These are phyloP conservation scores for Scaptomyza graminum DNA, from an alignment of 1,140 invertebrate species.

Conservation along the genomic window DNA sequence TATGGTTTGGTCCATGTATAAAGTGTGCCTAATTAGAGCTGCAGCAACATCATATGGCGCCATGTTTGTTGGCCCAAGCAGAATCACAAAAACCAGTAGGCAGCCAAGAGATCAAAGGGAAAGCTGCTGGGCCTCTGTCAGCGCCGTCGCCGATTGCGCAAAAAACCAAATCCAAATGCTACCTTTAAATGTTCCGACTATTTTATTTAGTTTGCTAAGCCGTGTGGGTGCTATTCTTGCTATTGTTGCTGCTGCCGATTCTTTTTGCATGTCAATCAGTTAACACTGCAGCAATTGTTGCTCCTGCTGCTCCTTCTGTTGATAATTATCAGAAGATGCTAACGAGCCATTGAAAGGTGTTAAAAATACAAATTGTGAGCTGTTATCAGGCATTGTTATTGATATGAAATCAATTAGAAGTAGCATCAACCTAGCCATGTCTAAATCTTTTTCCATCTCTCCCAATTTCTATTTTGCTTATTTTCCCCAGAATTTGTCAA, in stretches of 20 bases:
- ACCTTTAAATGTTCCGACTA: conserved; percentile 16
- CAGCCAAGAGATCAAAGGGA: conserved; percentile 69
- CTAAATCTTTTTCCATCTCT: neutral
- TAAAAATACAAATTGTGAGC: conserved; percentile 57
- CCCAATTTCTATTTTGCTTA: neutral
- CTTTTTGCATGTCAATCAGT: conserved; percentile 66
- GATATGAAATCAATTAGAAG: conserved; percentile 80
- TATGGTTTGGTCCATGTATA: conserved; percentile 8
- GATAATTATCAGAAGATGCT: conserved; percentile 60
- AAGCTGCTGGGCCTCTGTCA: conserved; percentile 34
- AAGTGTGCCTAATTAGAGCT: conserved; percentile 79
- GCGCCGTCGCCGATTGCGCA: conserved; percentile 69
- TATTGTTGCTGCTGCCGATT: conserved; percentile 16
- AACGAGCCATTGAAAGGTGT: conserved; percentile 61
- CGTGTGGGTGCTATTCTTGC: neutral
- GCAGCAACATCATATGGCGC: conserved; percentile 66
- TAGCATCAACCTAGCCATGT: conserved; percentile 48
- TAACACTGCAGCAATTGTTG: conserved; percentile 18
- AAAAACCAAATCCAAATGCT: conserved; percentile 61
- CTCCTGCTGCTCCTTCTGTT: conserved; percentile 40
- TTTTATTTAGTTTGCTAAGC: conserved; percentile 17
- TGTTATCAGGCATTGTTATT: conserved; percentile 67
- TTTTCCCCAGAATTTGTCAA: conserved; percentile 77
- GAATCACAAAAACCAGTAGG: conserved; percentile 24
- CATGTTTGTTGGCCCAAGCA: conserved; percentile 57